These are phyloP conservation scores for Apteryx owenii DNA, from an alignment of 2,113 vertebrate species.

Conservation along the genomic window DNA sequence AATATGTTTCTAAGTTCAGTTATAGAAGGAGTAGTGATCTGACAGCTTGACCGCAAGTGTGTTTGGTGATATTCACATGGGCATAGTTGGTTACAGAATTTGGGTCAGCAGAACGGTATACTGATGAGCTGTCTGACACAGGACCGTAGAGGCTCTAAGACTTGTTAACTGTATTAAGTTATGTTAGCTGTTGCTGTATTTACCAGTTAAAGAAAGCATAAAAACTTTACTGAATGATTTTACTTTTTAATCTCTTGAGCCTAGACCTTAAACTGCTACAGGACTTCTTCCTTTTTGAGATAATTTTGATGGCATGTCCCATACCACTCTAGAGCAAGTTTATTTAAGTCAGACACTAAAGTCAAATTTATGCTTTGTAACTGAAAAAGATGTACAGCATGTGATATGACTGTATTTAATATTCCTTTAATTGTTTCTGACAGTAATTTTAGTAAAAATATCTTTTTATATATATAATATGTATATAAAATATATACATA, in stretches of 20 bases:
- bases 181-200: neutral
- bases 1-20: neutral
- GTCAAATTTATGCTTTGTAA: neutral
- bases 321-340: neutral
- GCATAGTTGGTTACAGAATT: neutral
- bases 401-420: neutral
- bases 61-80: neutral
- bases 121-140: neutral
- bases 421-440: neutral
- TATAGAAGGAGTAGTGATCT: slow-evolving; percentile 10
- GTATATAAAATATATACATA: neutral
- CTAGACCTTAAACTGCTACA: neutral
- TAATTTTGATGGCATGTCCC: neutral
- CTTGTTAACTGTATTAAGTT: neutral
- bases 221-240: neutral
- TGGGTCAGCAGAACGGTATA: neutral
- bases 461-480: neutral
- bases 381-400: neutral
- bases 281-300: neutral
- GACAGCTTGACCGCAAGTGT: neutral
- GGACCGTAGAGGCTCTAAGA: neutral
- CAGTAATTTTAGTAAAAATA: neutral
- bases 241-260: neutral
- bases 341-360: neutral
- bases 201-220: neutral